A percentile compares a stretch with the other conserved stretches of the same genome.
Evolutionary conservation across 2,797 vertebrate genomes (phyloP).

Genomic region (Danio jaintianensis): DNA sequence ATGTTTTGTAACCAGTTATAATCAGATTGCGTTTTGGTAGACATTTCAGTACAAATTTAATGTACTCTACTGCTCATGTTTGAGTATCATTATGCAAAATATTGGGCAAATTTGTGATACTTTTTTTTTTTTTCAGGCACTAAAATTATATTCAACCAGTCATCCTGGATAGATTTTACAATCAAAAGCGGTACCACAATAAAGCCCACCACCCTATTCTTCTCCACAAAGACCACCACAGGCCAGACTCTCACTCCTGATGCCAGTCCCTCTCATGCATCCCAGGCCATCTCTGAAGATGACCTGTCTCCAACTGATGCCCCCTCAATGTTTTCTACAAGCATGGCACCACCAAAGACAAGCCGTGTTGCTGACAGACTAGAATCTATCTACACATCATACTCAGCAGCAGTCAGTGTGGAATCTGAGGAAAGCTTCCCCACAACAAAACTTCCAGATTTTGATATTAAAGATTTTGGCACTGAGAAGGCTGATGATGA

Average conservation of each 20-base stretch:
- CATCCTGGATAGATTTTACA: slow-evolving; percentile 74
- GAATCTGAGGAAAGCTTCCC: slow-evolving; percentile 58
- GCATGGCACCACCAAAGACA: slow-evolving; percentile 75
- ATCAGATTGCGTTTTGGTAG: neutral
- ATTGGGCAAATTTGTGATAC: slow-evolving; percentile 1
- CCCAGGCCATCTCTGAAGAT: slow-evolving; percentile 3
- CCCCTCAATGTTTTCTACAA: slow-evolving; percentile 82
- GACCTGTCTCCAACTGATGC: slow-evolving; percentile 53
- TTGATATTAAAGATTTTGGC: slow-evolving; percentile 64
- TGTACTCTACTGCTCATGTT: neutral
- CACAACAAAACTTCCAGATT: slow-evolving; percentile 43
- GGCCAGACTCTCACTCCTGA: slow-evolving; percentile 48
- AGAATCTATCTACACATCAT: slow-evolving; percentile 67
- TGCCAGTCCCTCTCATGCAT: slow-evolving; percentile 21
- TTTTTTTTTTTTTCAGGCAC: slow-evolving; percentile 66
- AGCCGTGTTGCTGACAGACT: slow-evolving; percentile 55
- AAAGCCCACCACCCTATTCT: slow-evolving; percentile 47
- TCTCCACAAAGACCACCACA: slow-evolving; percentile 56
- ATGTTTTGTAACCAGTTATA: neutral
- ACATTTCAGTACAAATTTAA: neutral
- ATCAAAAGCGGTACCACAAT: slow-evolving; percentile 54
- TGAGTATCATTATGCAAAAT: no score
- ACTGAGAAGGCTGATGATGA: slow-evolving; percentile 29
- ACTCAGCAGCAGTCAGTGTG: slow-evolving; percentile 58
- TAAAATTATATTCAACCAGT: slow-evolving; percentile 69